A percentile compares a stretch with the other conserved stretches of the same genome.
Evolutionary conservation across 2,888 invertebrate species (phyloP).

Genomic region (Drosophila meridiana): DNA sequence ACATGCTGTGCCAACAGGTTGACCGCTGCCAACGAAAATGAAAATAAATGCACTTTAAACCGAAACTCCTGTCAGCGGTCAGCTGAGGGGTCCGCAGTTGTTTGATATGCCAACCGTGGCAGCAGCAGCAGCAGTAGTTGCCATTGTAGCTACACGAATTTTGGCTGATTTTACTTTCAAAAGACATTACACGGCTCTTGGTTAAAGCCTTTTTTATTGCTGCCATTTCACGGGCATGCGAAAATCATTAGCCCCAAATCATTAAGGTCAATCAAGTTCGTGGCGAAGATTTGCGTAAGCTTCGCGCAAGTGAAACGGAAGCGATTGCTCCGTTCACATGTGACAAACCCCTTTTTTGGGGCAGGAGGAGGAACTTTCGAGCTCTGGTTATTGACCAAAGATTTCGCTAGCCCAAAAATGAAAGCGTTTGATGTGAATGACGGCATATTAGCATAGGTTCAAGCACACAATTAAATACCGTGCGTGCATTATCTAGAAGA

Average conservation of each 20-base stretch:
- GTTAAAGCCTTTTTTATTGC: constrained; percentile 56
- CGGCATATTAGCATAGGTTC: constrained; percentile 52
- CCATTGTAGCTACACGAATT: constrained; percentile 52
- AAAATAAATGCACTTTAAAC: constrained; percentile 74
- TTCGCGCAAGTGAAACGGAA: constrained; percentile 48
- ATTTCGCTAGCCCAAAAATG: constrained; percentile 67
- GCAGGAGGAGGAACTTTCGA: constrained; percentile 30
- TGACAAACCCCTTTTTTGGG: constrained; percentile 49
- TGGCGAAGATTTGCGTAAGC: constrained; percentile 64
- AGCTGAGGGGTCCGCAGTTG: constrained; percentile 68
- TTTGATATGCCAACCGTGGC: constrained; percentile 64
- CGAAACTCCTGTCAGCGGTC: constrained; percentile 74
- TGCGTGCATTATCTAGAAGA: constrained; percentile 28
- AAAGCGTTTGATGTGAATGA: constrained; percentile 53
- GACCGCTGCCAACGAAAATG: constrained; percentile 69
- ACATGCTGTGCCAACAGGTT: constrained; percentile 71
- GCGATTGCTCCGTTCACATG: constrained; percentile 45
- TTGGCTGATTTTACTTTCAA: constrained; percentile 71
- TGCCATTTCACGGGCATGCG: constrained; percentile 60
- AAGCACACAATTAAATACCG: constrained; percentile 27
- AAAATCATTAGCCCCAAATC: constrained; percentile 71
- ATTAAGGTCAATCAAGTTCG: constrained; percentile 72
- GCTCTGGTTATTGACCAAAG: constrained; percentile 24
- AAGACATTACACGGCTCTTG: constrained; percentile 32
- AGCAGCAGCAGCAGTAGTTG: constrained; percentile 45